Conservation (phyloP, 2,113 vertebrate species). For the Xenus cinereus region DNA sequence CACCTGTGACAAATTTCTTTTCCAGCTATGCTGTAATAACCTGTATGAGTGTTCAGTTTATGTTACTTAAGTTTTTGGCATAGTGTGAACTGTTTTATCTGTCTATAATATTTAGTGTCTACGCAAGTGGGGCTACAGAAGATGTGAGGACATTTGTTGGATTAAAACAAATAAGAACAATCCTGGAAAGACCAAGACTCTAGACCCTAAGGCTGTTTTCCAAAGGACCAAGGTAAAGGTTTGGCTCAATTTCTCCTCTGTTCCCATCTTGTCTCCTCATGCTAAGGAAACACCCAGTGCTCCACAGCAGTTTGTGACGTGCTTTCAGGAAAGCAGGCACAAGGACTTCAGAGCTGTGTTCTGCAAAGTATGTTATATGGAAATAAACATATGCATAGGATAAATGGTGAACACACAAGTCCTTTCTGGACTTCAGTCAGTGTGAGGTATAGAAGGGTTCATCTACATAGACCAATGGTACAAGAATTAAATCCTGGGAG, state of each 20-base stretch:
- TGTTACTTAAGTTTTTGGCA: background rate
- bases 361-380: background rate
- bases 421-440: background rate
- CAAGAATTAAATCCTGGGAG: background rate
- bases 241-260: background rate
- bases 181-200: constrained; percentile 95
- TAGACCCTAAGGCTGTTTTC: constrained; percentile 97
- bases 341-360: background rate
- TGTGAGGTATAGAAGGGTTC: background rate
- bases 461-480: background rate
- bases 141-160: constrained; percentile 99
- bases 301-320: background rate
- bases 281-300: background rate
- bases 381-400: background rate
- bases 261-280: background rate
- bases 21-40: background rate
- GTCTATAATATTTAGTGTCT: constrained; percentile 74
- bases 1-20: background rate
- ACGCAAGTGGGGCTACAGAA: constrained; percentile 96
- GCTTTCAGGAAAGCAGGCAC: background rate
- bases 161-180: constrained; percentile 99
- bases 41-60: background rate
- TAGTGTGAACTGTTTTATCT: background rate
- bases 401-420: background rate
- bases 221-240: constrained; percentile 92